These are phyloP conservation scores for Alcedo atthis DNA, from an alignment of 2,797 vertebrate genomes.

Conservation along the genomic window DNA sequence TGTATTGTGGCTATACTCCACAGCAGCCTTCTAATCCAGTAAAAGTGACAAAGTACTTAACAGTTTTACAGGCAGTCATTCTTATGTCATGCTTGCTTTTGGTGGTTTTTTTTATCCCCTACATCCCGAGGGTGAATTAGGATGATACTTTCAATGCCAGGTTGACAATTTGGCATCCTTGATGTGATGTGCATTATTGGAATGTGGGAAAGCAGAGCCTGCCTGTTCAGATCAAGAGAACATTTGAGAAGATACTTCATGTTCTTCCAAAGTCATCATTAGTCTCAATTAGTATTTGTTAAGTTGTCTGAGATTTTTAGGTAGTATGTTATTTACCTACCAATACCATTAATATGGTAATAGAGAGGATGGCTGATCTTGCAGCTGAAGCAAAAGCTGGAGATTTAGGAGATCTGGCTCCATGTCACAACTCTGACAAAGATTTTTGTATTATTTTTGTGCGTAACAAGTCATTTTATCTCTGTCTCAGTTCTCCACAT, in stretches of 20 bases:
- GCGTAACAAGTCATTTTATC: conserved; percentile 5
- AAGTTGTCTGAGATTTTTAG: not conserved
- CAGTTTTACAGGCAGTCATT: not conserved
- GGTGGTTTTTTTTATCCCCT: not conserved
- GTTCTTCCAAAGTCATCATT: not conserved
- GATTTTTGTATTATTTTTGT: not conserved
- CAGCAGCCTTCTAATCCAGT: not conserved
- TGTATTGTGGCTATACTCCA: not conserved
- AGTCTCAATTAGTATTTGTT: not conserved
- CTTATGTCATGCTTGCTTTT: rapidly evolving
- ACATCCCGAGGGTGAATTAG: not conserved
- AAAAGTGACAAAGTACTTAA: not conserved
- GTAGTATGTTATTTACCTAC: not conserved
- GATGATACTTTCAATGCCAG: not conserved
- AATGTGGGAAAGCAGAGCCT: not conserved
- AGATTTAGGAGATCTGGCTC: not conserved
- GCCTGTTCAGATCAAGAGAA: not conserved
- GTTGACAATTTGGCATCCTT: not conserved
- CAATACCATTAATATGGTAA: not conserved
- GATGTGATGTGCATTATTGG: not conserved
- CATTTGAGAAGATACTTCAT: not conserved
- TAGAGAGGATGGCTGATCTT: not conserved
- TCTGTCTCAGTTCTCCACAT: not conserved
- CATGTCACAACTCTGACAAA: not conserved
- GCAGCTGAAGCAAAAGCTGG: not conserved